A percentile compares a stretch with the other conserved stretches of the same genome.
Conservation (phyloP, 2,888 invertebrate genomes). For the Cryptocephalus moraei region DNA sequence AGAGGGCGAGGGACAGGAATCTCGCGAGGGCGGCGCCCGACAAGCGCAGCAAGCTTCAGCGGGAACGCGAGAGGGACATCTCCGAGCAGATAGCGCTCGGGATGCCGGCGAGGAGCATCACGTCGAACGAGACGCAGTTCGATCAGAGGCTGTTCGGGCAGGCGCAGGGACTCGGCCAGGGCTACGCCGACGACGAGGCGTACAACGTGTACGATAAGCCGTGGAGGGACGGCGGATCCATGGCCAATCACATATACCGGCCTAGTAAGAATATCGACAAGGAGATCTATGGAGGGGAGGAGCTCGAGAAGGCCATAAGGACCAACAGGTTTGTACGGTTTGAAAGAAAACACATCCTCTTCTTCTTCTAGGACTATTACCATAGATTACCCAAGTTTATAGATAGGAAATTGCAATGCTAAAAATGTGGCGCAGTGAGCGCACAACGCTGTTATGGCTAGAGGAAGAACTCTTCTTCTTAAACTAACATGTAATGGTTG, state of each 20-base stretch:
- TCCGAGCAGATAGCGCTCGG: constrained; percentile 98
- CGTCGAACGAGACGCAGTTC: constrained; percentile 73
- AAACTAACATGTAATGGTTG: too few species aligned
- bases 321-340: constrained; percentile 49
- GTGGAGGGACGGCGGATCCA: constrained; percentile 82
- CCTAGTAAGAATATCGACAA: constrained; percentile 81
- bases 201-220: constrained; percentile 98
- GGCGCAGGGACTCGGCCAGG: constrained; percentile 74
- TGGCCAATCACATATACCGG: constrained; percentile 83
- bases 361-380: not conserved
- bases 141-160: constrained; percentile 95
- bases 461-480: too few species aligned
- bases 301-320: constrained; percentile 79
- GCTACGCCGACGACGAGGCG: constrained; percentile 93
- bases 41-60: constrained; percentile 78
- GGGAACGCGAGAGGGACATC: constrained; percentile 91
- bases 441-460: too few species aligned
- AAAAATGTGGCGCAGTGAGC: too few species aligned
- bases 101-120: constrained; percentile 64
- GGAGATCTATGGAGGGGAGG: constrained; percentile 84
- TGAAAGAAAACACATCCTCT: not conserved
- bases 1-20: constrained; percentile 87
- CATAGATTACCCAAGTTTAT: not conserved
- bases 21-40: constrained; percentile 89
- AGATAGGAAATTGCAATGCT: too few species aligned